These are phyloP conservation scores for Chaetodon auriga DNA, from an alignment of 2,113 vertebrate species.

Conservation along the genomic window DNA sequence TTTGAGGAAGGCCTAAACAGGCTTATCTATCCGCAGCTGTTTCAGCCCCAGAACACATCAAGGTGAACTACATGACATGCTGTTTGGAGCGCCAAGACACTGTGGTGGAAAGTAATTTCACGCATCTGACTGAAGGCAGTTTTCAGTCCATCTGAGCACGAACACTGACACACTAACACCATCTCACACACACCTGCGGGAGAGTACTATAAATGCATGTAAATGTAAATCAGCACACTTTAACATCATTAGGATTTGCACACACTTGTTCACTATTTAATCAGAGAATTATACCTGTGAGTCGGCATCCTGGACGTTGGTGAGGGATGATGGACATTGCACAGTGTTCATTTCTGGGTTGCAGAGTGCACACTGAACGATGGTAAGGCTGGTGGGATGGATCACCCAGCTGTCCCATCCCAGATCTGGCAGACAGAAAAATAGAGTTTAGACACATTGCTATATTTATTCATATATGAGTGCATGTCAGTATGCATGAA, in stretches of 20 bases:
- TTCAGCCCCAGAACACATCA: conserved; percentile 13
- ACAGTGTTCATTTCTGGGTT: conserved; percentile 17
- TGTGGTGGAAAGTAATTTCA: background rate
- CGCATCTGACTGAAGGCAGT: background rate
- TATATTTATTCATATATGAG: no score
- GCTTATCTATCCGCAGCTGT: conserved; percentile 40
- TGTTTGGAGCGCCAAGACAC: background rate
- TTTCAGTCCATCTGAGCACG: background rate
- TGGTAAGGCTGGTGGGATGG: conserved; percentile 77
- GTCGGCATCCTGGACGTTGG: conserved; percentile 1
- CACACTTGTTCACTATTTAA: background rate
- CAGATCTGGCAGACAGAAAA: conserved; percentile 74
- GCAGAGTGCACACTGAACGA: conserved; percentile 75
- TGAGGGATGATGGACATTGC: conserved; percentile 43
- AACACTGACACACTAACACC: background rate
- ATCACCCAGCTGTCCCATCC: conserved; percentile 85
- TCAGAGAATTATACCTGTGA: conserved; percentile 65
- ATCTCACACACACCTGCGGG: background rate
- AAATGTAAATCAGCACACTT: background rate
- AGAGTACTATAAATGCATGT: background rate
- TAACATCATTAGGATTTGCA: background rate
- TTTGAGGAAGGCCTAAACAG: conserved; percentile 18
- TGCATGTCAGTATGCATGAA: background rate
- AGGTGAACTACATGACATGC: background rate
- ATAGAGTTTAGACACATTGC: background rate